These are phyloP conservation scores for Acleris sparsana DNA, from an alignment of 2,888 invertebrate genomes.

Conservation along the genomic window DNA sequence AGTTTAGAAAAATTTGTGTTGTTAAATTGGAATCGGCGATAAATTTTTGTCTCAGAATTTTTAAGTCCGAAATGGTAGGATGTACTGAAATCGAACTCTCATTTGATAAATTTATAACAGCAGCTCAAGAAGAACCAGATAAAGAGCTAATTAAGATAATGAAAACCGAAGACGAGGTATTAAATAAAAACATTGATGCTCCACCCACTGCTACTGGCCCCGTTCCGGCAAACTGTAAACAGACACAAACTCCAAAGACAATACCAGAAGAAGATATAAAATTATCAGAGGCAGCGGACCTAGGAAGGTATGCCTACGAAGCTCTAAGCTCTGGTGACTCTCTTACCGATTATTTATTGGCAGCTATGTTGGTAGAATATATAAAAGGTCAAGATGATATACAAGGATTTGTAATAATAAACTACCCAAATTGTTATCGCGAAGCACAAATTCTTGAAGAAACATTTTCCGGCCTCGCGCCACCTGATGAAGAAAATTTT, in stretches of 20 bases:
- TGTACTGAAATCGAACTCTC: slow-evolving; percentile 74
- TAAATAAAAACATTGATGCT: slow-evolving; percentile 56
- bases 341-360: slow-evolving; percentile 80
- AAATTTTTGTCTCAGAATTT: slow-evolving; percentile 82
- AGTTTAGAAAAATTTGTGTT: slow-evolving; percentile 66
- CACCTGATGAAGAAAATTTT: slow-evolving; percentile 68
- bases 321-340: slow-evolving; percentile 79
- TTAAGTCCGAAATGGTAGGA: slow-evolving; percentile 80
- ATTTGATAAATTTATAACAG: slow-evolving; percentile 63
- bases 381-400: slow-evolving; percentile 76
- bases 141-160: slow-evolving; percentile 66
- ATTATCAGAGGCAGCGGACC: slow-evolving; percentile 75
- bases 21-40: slow-evolving; percentile 79
- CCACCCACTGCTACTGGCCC: slow-evolving; percentile 53
- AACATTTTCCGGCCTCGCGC: slow-evolving; percentile 78
- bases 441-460: slow-evolving; percentile 85
- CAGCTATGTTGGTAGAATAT: slow-evolving; percentile 85
- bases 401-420: slow-evolving; percentile 85
- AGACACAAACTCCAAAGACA: slow-evolving; percentile 84
- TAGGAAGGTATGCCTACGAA: slow-evolving; percentile 84
- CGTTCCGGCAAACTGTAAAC: slow-evolving; percentile 68
- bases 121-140: slow-evolving; percentile 57
- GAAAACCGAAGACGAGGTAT: slow-evolving; percentile 61
- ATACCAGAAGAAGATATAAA: slow-evolving; percentile 83
- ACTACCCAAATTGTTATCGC: slow-evolving; percentile 84